Base-by-base conservation (phyloP, 2,113 vertebrate species). In the Tetrax tetrax region DNA sequence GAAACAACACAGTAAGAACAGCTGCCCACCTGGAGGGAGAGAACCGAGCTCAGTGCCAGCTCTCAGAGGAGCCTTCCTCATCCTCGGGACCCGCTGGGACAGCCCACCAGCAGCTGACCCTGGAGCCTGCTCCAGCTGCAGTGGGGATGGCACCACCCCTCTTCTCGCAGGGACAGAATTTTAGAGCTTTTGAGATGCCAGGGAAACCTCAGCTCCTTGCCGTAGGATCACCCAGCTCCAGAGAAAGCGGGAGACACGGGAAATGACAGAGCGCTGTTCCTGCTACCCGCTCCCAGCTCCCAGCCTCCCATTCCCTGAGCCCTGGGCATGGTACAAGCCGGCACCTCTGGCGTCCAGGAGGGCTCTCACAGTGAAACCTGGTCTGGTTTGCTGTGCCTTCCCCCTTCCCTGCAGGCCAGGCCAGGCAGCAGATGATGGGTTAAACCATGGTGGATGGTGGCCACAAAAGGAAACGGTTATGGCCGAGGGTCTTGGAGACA, bases 1-100 rank as follows among this genome's bases (percentile, higher is more conserved):
- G 95, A 96, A 82, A 90, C 94, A 93, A 93, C 63, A 89, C 70
- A 59, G 75, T 84, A 69, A 92, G 92, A 94, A 90, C 78, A 80
- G 90, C 93, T 84, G 64, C 79, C 56, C 57, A 57, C 72, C 71
- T 63, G 86, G 50, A 95, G 80, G 87, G 81, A 96, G 78, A 91
- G 61, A 57, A 69, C 65, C 21, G 70, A 94, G 91, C 66, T 69
- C 51, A 22, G 72, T 16, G 78, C 79, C 79, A 48, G 83, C 72
- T 78, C 84, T 83, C 51, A 75, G 59, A 59, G 35, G 59, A 95
- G 75, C 86, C 78, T 74, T 87, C 89, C 78, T 76, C 60, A 59
- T 61, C 78, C 90, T 94, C 47, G 25, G 45, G 50, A 92, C 17
- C 72, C 43, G 33, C n/a, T 14, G 45, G 66, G 70, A 38, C 43